phyloP scores from a whole-genome alignment of 2,113 vertebrate genomes.

The Corythornis madagascariensis region DNA sequence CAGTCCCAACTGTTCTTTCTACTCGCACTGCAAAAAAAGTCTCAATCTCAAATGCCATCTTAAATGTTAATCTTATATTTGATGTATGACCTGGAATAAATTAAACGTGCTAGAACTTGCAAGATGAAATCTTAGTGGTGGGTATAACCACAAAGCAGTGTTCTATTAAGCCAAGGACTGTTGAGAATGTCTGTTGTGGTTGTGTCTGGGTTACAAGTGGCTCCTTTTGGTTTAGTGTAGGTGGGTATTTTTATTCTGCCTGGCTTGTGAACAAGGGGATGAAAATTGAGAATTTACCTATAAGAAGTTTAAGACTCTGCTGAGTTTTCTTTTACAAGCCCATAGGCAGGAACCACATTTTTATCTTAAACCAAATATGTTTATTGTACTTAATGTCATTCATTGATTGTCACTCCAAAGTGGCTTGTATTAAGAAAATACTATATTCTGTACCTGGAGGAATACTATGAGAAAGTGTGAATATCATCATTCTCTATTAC shows the following conservation, averaged over 20 bases:
- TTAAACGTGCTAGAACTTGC: slow-evolving; percentile 60
- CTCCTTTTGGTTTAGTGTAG: slow-evolving; percentile 65
- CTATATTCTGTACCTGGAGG: neutral
- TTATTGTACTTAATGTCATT: slow-evolving; percentile 32
- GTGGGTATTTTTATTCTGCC: slow-evolving; percentile 63
- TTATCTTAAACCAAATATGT: neutral
- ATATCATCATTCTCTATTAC: neutral
- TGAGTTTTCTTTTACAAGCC: slow-evolving; percentile 19
- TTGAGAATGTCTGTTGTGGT: slow-evolving; percentile 66
- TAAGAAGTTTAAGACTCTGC: slow-evolving; percentile 1
- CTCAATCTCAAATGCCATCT: slow-evolving; percentile 54
- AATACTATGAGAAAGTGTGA: neutral
- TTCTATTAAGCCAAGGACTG: slow-evolving; percentile 59
- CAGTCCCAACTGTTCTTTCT: neutral
- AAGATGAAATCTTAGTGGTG: slow-evolving; percentile 55
- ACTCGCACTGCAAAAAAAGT: neutral
- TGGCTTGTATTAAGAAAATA: slow-evolving; percentile 16
- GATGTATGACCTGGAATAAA: slow-evolving; percentile 63
- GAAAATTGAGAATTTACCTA: slow-evolving; percentile 63
- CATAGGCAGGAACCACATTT: slow-evolving; percentile 32
- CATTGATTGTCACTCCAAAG: neutral
- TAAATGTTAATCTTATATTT: slow-evolving; percentile 53
- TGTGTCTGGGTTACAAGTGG: slow-evolving; percentile 58
- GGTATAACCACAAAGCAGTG: slow-evolving; percentile 69
- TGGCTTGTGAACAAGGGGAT: slow-evolving; percentile 50